phyloP scores from a whole-genome alignment of 1,140 invertebrate species.

The Spodoptera frugiperda region DNA sequence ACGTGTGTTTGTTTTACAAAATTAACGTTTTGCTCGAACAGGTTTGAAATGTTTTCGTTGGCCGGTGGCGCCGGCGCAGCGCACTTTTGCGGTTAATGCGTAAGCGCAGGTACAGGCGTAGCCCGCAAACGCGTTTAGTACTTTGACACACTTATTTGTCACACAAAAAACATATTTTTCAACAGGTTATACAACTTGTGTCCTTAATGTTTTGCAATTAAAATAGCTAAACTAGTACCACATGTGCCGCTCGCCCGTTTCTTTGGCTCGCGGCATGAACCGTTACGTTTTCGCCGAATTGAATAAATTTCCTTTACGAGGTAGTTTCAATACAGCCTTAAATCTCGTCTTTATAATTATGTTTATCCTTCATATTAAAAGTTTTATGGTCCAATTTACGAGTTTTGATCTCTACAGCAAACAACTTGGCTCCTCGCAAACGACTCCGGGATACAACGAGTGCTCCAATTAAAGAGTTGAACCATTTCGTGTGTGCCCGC shows the following conservation, averaged over 20 bases:
- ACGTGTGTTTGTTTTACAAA: constrained; percentile 70
- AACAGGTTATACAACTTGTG: constrained; percentile 49
- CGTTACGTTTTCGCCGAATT: constrained; percentile 35
- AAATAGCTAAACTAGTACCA: constrained; percentile 43
- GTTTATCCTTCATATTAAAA: constrained; percentile 34
- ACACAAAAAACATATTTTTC: constrained; percentile 45
- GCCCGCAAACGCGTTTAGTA: constrained; percentile 67
- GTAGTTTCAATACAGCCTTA: constrained; percentile 23
- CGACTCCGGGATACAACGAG: constrained; percentile 14
- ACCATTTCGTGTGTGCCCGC: constrained; percentile 58
- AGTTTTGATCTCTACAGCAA: constrained; percentile 8
- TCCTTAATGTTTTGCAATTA: constrained; percentile 49
- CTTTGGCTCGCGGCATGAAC: constrained; percentile 22
- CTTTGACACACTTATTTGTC: constrained; percentile 70
- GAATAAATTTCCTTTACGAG: constrained; percentile 38
- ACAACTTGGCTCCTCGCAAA: constrained; percentile 1
- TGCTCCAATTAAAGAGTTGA: constrained; percentile 55
- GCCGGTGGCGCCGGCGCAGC: constrained; percentile 60
- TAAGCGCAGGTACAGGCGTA: constrained; percentile 66
- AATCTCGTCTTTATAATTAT: constrained; percentile 21
- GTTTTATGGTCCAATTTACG: constrained; percentile 18
- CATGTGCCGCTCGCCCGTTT: constrained; percentile 20
- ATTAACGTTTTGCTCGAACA: constrained; percentile 70
- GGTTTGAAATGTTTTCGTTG: constrained; percentile 71
- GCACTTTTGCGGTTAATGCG: constrained; percentile 76